Conservation (phyloP, 2,797 vertebrate genomes). For the Poecile montanus region DNA sequence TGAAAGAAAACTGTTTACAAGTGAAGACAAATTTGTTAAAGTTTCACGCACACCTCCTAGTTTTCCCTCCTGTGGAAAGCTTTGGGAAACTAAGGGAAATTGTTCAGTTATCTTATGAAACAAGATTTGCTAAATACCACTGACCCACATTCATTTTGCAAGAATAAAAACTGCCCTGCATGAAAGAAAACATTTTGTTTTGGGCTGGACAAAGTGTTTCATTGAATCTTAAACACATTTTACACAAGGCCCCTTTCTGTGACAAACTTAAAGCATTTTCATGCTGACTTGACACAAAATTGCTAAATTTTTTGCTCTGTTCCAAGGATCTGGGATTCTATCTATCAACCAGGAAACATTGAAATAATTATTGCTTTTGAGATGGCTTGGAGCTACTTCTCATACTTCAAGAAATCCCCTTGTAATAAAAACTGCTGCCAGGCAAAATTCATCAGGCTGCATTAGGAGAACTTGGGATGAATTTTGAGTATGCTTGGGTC, state of each 20-base stretch:
- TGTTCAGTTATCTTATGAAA: constrained; percentile 1
- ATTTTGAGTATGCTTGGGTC: constrained; percentile 40
- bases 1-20: not conserved
- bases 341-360: constrained; percentile 11
- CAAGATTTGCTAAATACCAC: constrained; percentile 8
- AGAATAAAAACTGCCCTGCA: not conserved
- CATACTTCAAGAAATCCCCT: constrained; percentile 45
- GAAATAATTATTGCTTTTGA: constrained; percentile 49
- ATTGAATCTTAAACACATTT: constrained; percentile 15
- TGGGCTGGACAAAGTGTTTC: not conserved
- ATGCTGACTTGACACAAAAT: constrained; percentile 44
- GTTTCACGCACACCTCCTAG: not conserved
- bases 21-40: not conserved
- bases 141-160: not conserved
- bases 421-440: constrained; percentile 51
- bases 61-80: not conserved
- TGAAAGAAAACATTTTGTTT: constrained; percentile 47
- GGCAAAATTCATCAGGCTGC: constrained; percentile 50
- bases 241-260: constrained; percentile 18
- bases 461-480: constrained; percentile 43
- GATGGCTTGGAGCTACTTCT: constrained; percentile 20
- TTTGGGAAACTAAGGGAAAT: not conserved
- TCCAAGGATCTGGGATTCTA: constrained; percentile 8
- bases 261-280: constrained; percentile 22
- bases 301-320: not conserved